phyloP scores from a whole-genome alignment of 2,797 vertebrate genomes.

The Propithecus deckenii region DNA sequence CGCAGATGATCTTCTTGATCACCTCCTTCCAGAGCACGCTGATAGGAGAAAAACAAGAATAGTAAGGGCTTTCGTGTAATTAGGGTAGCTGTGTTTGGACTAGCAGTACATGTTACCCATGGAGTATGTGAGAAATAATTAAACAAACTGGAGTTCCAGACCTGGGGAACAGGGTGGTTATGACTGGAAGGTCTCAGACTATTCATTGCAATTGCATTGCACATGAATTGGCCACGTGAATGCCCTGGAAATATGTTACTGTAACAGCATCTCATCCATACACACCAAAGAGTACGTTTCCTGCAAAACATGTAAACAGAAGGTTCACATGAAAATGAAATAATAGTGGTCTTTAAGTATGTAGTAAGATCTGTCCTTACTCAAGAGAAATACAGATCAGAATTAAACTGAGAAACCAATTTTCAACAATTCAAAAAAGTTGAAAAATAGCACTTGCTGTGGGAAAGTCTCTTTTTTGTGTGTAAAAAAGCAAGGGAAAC shows the following conservation, averaged over 20 bases:
- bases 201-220: background rate
- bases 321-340: background rate
- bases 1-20: conserved; percentile 91
- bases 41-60: background rate
- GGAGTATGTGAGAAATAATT: background rate
- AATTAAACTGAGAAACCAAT: background rate
- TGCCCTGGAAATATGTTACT: background rate
- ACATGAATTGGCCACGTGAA: rapidly evolving
- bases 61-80: background rate
- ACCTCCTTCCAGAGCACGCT: conserved; percentile 88
- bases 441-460: background rate
- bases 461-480: background rate
- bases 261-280: background rate
- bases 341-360: background rate
- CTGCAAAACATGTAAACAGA: background rate
- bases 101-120: background rate
- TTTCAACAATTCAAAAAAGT: background rate
- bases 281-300: background rate
- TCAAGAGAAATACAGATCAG: background rate
- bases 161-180: background rate
- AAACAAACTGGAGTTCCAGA: background rate
- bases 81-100: background rate
- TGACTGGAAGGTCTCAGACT: background rate
- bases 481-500: background rate
- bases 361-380: background rate